Evolutionary conservation across 2,888 invertebrate species (phyloP), one percentile per base, ranked within the genome.

Genomic region (Molorchus minor): DNA sequence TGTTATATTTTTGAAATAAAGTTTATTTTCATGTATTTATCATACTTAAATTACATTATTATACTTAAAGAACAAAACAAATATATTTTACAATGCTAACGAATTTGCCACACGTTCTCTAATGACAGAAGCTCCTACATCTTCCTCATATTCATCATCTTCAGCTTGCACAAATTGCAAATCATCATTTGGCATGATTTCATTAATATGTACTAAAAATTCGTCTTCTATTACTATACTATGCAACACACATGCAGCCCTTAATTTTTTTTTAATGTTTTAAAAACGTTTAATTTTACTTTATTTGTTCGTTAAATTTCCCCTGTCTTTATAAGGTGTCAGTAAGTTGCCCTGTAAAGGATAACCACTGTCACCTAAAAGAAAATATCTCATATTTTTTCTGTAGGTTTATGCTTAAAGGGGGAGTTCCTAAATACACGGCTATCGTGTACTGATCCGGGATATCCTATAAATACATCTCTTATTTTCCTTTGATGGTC

Each of bases 361-460:
- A 25, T 44, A 44, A 2, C 25, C 44, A 25, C 44, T 44, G 10
- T 44, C 44, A 2, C 44, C 44, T 12, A 44, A n/a, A 13, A 44
- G 2, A 13, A 12, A n/a, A 44, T 44, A 44, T 12, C 25, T n/a
- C n/a, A n/a, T n/a, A n/a, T n/a, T n/a, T n/a, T n/a, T n/a, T n/a
- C n/a, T n/a, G n/a, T n/a, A n/a, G n/a, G n/a, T n/a, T n/a, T n/a
- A n/a, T n/a, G n/a, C n/a, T n/a, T n/a, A n/a, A n/a, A n/a, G n/a
- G n/a, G n/a, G 7, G 40, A 51, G 20, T 51, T 49, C 25, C 38
- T 36, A 36, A 38, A 60, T 20, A 59, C 47, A 8, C 47, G 5
- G n/a, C 19, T 35, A 19, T 49, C 49, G 21, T 49, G 49, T 0
- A 49, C 38, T 2, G 25, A 38, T 3, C 51, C 40, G 5, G 51